Evolutionary conservation across 2,797 vertebrate species (phyloP).

Genomic region (Xenopus petersii): DNA sequence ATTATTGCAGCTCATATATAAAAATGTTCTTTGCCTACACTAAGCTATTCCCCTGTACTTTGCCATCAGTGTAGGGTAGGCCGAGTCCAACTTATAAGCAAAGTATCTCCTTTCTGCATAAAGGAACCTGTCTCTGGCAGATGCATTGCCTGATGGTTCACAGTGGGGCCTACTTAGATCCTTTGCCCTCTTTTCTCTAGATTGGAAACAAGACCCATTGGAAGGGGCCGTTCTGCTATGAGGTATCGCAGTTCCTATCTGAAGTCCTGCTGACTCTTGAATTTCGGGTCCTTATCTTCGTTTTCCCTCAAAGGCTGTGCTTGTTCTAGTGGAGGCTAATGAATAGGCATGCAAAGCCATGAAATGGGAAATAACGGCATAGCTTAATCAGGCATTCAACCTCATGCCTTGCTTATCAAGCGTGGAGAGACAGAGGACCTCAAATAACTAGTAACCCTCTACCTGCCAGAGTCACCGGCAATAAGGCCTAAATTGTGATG

Average conservation of each 20-base stretch:
- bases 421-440: slow-evolving; percentile 37
- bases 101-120: background rate
- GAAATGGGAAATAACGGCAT: slow-evolving; percentile 48
- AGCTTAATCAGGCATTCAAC: slow-evolving; percentile 49
- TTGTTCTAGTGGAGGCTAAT: slow-evolving; percentile 43
- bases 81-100: too few relatives aligned
- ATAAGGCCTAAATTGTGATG: slow-evolving; percentile 1
- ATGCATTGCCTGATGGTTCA: background rate
- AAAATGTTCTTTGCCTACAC: too few relatives aligned
- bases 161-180: slow-evolving; percentile 18
- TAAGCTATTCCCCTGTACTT: too few relatives aligned
- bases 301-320: slow-evolving; percentile 43
- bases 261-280: slow-evolving; percentile 14
- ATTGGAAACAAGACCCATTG: slow-evolving; percentile 32
- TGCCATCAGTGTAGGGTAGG: too few relatives aligned
- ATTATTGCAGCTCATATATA: too few relatives aligned
- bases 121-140: background rate
- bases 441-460: slow-evolving; percentile 35
- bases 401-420: slow-evolving; percentile 49
- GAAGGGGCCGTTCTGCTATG: slow-evolving; percentile 15
- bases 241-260: slow-evolving; percentile 33
- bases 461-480: background rate
- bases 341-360: slow-evolving; percentile 47
- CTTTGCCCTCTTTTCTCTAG: slow-evolving; percentile 14
- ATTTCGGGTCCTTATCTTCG: slow-evolving; percentile 40